These are phyloP conservation scores for Ailuropoda melanoleuca DNA, from an alignment of 2,113 vertebrate genomes.

Conservation along the genomic window DNA sequence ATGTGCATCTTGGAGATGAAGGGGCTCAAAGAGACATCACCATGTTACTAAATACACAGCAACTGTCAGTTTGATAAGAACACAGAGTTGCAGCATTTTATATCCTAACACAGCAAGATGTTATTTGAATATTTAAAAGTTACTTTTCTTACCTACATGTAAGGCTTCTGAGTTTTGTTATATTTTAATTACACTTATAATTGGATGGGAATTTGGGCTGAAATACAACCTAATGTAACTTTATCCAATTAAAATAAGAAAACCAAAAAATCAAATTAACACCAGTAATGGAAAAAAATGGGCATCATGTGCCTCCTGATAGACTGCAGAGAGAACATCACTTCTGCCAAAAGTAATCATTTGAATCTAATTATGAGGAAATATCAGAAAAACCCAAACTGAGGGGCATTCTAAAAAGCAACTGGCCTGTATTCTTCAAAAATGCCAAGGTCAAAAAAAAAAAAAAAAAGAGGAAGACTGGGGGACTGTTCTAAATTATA, in stretches of 20 bases:
- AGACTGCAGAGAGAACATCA: not conserved
- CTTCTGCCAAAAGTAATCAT: not conserved
- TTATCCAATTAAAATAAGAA: conserved; percentile 20
- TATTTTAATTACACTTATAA: conserved; percentile 45
- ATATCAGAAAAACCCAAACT: not conserved
- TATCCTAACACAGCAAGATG: not conserved
- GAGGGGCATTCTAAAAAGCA: not conserved
- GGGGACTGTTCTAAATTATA: not conserved
- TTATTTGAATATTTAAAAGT: not conserved
- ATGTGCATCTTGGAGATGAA: not conserved
- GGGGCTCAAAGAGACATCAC: not conserved
- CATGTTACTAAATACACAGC: not conserved
- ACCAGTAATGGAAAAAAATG: not conserved
- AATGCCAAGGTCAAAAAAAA: not conserved
- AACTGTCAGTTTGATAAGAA: not conserved
- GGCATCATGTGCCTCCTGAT: not conserved
- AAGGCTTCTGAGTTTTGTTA: not conserved
- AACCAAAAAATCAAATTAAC: not conserved
- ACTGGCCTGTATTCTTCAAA: not conserved
- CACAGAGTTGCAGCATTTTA: not conserved
- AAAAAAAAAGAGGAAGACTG: not conserved
- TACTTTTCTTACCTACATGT: not conserved
- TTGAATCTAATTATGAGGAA: not conserved
- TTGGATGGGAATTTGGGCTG: not conserved
- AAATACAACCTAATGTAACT: not conserved